Base-by-base conservation (phyloP, 37 sponge, comb jelly and placozoan species). In the Cliona cf. orientalis region DNA sequence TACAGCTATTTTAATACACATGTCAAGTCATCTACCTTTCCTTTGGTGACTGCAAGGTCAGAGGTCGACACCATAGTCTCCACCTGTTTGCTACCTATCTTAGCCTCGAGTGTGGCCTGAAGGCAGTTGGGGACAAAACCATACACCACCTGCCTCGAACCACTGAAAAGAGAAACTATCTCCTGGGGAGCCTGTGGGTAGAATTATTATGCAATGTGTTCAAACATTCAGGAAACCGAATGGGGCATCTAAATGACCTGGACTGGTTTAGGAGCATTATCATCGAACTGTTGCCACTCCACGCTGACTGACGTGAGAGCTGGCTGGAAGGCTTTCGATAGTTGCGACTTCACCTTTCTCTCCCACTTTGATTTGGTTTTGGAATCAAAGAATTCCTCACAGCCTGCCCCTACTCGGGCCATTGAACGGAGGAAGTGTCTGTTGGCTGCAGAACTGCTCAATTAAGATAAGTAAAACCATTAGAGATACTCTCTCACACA, bases 281-380 rank as follows among this genome's bases (percentile, higher is more conserved):
- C 88, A 35, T 91, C 95, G 81, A 81, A 91, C 73, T 90, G 91
- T 60, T 88, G 88, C 97, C 97, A 96, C 65, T 93, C 80, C 35
- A 96, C 97, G n/a, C 55, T 37, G 33, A 96, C 91, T 12, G 89
- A 83, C 44, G 95, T 85, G 46, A 96, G 90, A 25, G 91, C 94
- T 25, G 97, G 97, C 83, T 96, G 97, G 76, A 90, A 90, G 58
- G 97, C 91, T 69, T 94, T 94, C 33, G 81, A 67, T 49, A 96
- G 61, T 68, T 96, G 97, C 14, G 68, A 23, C 66, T 80, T 87
- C 40, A 93, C 97, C 61, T 87, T 92, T 39, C 83, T 80, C 80
- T 93, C 85, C 99, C 99, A 98, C 38, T 92, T 93, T 25, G 93
- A 87, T 79, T 93, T 95, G 65, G 90, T 91, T 39, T 93, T 93